Evolutionary conservation across 2,888 invertebrate genomes (phyloP), one percentile per base, ranked within the genome.

Genomic region (Dasysyrphus albostriatus): DNA sequence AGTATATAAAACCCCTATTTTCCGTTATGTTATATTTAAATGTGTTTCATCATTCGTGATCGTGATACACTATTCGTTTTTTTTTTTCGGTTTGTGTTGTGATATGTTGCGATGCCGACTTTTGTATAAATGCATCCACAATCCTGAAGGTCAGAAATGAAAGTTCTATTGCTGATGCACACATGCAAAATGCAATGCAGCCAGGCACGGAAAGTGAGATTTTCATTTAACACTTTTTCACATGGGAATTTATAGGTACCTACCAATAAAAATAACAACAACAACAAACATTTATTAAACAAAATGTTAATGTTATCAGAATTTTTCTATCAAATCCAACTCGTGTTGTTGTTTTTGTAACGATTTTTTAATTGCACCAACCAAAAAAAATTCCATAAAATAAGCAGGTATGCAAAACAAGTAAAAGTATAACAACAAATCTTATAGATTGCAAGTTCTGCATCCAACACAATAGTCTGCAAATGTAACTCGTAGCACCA

Each of bases 351-450:
- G 42, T 54, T 16, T 72, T 75, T 56, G 37, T 65, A 63, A 58
- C 32, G 16, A 8, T 51, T n/a, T 67, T 73, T 77, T 87, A 78
- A 82, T 87, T 83, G 75, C 78, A 61, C 34, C 65, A 58, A 67
- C 58, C 79, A 79, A 37, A 19, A 61, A 51, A 34, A 34, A 49
- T 49, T 16, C 16, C 80, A 65, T 67, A 34, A 77, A 73, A 49
- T 58, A 67, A 51, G 32, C 44, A 42, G 39, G 42, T 87, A 87
- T 87, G 87, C 75, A 83, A 87, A 83, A 65, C 75, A 75, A 75
- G 87, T 83, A 87, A 87, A 83, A 87, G 87, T 78, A 59, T 75
- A 82, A 70, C 78, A 83, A 87, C 82, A 87, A 75, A 83, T 87
- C 82, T 78, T 79, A 84, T 54, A 39, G 70, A 59, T 37, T 59